Evolutionary conservation across 2,113 vertebrate species (phyloP), one percentile per base, ranked within the genome.

Genomic region (Myotis yumanensis): DNA sequence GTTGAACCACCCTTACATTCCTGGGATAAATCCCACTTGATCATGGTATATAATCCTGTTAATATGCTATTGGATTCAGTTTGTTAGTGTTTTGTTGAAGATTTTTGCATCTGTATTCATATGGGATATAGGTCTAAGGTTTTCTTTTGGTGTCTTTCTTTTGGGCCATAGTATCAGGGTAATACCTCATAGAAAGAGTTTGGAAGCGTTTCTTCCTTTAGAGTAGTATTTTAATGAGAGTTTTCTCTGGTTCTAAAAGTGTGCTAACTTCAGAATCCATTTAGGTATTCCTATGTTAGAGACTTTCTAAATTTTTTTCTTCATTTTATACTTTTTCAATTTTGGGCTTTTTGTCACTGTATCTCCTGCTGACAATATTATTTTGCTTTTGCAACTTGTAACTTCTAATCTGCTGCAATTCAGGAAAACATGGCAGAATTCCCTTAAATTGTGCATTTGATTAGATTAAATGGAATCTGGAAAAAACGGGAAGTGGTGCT

Each of bases 381-480:
- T 80, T 94, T 89, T 96, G 14, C 72, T 80, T 84, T 79, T 85
- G 30, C 35, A 66, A 22, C 28, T 79, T 94, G 23, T 10, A 89
- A 15, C 51, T 94, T 81, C 48, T 86, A 28, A 81, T 94, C 35
- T 84, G 22, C 40, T 90, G 17, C 66, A 51, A 86, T 1, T 77
- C 11, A 76, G 46, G n/a, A 81, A 86, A 87, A 71, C 17, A 71
- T 52, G n/a, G 48, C 66, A 85, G 46, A 88, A 17, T 81, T 89
- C 57, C 20, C 32, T 32, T 59, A 81, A 89, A 6, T 89, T 93
- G 32, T 90, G 32, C 37, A 95, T 94, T 82, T 86, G 57, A 18
- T 92, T 90, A 89, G 18, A 30, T 77, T 96, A 77, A 54, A 88
- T 91, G 35, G 14, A 93, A 77, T 93, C 23, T 72, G 35, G 77